phyloP scores from a whole-genome alignment of 2,888 invertebrate species.

The Magallana nippona region DNA sequence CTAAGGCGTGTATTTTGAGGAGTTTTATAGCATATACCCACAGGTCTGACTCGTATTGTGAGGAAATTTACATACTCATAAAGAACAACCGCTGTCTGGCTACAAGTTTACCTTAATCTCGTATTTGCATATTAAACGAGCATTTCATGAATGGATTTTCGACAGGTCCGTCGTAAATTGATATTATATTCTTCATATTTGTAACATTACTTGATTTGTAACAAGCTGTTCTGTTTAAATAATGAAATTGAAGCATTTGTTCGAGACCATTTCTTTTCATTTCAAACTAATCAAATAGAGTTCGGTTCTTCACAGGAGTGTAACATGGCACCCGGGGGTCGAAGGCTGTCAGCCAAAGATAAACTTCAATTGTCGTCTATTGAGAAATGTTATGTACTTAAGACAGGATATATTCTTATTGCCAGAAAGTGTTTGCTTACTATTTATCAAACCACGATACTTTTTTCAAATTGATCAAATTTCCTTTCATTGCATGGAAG shows the following conservation, averaged over 20 bases:
- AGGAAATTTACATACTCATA: slow-evolving; percentile 29
- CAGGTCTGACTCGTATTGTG: slow-evolving; percentile 1
- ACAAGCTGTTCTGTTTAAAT: slow-evolving; percentile 29
- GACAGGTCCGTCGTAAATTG: slow-evolving; percentile 32
- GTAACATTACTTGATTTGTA: slow-evolving; percentile 33
- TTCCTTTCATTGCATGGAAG: too few species aligned
- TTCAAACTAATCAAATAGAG: slow-evolving; percentile 30
- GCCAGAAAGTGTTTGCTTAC: not conserved
- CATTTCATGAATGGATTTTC: slow-evolving; percentile 27
- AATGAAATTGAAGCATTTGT: slow-evolving; percentile 29
- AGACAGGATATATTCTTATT: slow-evolving; percentile 1
- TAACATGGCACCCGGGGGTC: slow-evolving; percentile 11
- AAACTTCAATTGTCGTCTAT: slow-evolving; percentile 26
- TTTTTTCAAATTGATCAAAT: too few species aligned
- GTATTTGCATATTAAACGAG: slow-evolving; percentile 35
- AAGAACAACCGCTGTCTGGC: slow-evolving; percentile 9
- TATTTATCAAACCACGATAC: too few species aligned
- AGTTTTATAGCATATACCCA: slow-evolving; percentile 21
- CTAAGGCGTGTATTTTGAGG: slow-evolving; percentile 5
- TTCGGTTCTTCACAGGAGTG: not conserved
- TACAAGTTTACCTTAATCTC: slow-evolving; percentile 33
- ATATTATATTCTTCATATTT: slow-evolving; percentile 31
- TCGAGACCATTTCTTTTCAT: slow-evolving; percentile 13
- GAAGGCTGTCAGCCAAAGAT: slow-evolving; percentile 18
- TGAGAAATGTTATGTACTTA: slow-evolving; percentile 24